Evolutionary conservation across 1,140 invertebrate species (phyloP), one percentile per base, ranked within the genome.

Genomic region (Ooceraea biroi): DNA sequence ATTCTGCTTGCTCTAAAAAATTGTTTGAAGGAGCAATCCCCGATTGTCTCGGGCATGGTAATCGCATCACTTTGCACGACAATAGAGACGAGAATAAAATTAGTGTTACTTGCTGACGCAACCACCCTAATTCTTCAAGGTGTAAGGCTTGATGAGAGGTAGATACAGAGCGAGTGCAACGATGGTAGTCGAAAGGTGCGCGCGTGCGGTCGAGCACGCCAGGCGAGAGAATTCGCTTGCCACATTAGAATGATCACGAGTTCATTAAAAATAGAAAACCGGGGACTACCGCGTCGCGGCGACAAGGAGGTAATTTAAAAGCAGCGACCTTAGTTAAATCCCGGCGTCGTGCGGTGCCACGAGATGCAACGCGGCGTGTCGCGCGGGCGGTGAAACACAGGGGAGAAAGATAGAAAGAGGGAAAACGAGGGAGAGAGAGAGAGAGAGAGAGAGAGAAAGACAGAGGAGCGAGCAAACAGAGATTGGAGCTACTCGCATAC

Each of bases 241-340:
- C 76, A 22, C 44, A 69, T 69, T 80, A 80, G 50, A 71, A 27
- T 52, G 36, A 17, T 41, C 25, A 41, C 17, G 72, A 72, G 58
- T 22, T 78, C 41, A 60, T 83, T 30, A 50, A 48, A 25, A 66
- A 57, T 17, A n/a, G 7, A 68, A 25, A 30, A 27, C 3, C 2
- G 12, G 55, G 14, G 11, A 0, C 5, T n/a, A 17, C 44, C 27
- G 57, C 5, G 61, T 3, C 50, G 44, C 52, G 46, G 19, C 19
- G 55, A 22, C 69, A 27, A 25, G 44, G 25, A 61, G 72, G 61
- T 78, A 68, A 80, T 88, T 87, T 87, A 87, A 88, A 88, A 86
- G 66, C 30, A n/a, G 36, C 30, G 66, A 78, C 82, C 78, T 86
- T 87, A 84, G 80, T 78, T 73, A 52, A 71, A n/a, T 14, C 30